Evolutionary conservation across 2,888 invertebrate genomes (phyloP), one percentile per base, ranked within the genome.

Genomic region (Agriopis leucophaearia): DNA sequence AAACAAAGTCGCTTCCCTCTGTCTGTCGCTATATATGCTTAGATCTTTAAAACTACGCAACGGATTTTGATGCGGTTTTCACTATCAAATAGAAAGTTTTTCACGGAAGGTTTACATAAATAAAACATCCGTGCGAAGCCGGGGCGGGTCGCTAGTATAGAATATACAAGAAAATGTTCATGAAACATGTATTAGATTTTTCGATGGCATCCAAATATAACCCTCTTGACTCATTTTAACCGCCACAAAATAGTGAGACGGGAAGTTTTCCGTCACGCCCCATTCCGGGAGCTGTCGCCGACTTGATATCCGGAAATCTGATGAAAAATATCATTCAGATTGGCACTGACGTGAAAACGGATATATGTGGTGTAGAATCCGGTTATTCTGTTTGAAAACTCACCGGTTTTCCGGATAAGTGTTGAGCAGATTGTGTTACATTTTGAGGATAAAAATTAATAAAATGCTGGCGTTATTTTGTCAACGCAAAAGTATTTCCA

Each of bases 271-370:
- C 50, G 44, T 35, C 54, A 16, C 42, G 18, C 57, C 13, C 57
- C 27, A 57, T 57, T 44, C 35, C 15, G 50, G 27, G 42, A 44
- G 36, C 56, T 57, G 64, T 57, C 64, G 44, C 47, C 38, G 50
- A 27, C 27, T 50, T 50, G 59, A 50, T 51, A 51, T 38, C 51
- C 44, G 51, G 58, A 64, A 58, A 64, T 52, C 44, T 58, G 64
- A 58, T 57, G 51, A 44, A 52, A 57, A 64, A 64, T 51, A 57
- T 64, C 44, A 64, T 51, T 57, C 50, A 44, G 57, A 64, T 64
- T 57, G 57, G 36, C 42, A 59, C 10, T 9, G 59, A 63, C 56
- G 40, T 27, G 63, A 55, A 55, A 55, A 27, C 48, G 47, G 63
- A 63, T 48, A 48, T 42, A 40, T 48, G 38, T 13, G 44, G 5